These are phyloP conservation scores for Drosophila littoralis DNA, from an alignment of 1,140 invertebrate species.

Conservation along the genomic window DNA sequence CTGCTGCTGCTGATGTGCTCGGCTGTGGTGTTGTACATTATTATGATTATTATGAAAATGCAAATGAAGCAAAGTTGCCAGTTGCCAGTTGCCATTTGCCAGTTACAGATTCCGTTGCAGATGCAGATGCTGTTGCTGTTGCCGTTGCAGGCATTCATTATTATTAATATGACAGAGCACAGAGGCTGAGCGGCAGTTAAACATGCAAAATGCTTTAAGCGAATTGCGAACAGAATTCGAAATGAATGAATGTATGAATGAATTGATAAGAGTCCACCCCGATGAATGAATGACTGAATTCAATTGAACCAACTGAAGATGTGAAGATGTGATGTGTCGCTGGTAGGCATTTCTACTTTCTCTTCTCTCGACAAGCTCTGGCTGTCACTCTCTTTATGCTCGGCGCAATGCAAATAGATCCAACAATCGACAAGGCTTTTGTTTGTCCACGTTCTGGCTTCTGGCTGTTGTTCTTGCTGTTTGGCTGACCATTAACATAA, in stretches of 20 bases:
- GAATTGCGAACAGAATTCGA: constrained; percentile 49
- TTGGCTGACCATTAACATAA: constrained; percentile 75
- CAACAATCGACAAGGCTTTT: constrained; percentile 39
- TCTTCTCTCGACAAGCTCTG: not conserved
- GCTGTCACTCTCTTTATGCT: not conserved
- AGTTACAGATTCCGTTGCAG: constrained; percentile 3
- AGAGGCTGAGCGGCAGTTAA: constrained; percentile 37
- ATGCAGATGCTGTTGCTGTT: constrained; percentile 16
- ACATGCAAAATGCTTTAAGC: constrained; percentile 75
- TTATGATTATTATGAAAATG: constrained; percentile 82
- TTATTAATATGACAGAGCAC: constrained; percentile 52
- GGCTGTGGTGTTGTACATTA: constrained; percentile 52
- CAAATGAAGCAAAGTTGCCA: constrained; percentile 66
- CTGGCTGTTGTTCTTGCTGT: constrained; percentile 40
- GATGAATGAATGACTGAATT: constrained; percentile 16
- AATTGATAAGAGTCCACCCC: constrained; percentile 4
- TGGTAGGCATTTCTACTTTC: not conserved
- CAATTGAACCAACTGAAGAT: constrained; percentile 39
- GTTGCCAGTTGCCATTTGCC: constrained; percentile 16
- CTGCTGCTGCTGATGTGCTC: constrained; percentile 9
- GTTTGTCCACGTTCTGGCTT: constrained; percentile 39
- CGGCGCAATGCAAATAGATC: constrained; percentile 27
- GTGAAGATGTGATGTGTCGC: constrained; percentile 5
- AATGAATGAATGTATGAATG: constrained; percentile 41
- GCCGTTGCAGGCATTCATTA: constrained; percentile 52